Conservation (phyloP, 2,888 invertebrate species). For the Agrochola macilenta region DNA sequence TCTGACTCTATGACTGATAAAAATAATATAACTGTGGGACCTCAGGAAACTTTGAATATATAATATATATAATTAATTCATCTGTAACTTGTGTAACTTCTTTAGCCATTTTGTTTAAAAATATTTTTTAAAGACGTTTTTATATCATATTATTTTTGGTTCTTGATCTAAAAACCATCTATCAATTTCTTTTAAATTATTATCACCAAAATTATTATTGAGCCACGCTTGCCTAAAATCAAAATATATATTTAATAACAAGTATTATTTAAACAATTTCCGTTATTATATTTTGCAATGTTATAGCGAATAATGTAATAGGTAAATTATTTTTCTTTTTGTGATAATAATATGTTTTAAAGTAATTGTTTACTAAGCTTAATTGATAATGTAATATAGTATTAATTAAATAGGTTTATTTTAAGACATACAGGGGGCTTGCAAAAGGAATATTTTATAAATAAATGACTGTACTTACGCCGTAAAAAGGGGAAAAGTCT, state of each 20-base stretch:
- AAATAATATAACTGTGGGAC: slow-evolving; percentile 1
- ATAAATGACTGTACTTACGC: neutral
- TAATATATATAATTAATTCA: neutral
- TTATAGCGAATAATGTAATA: slow-evolving; percentile 44
- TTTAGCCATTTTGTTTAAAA: neutral
- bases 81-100: neutral
- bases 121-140: neutral
- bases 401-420: slow-evolving; percentile 39
- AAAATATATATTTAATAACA: slow-evolving; percentile 23
- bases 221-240: slow-evolving; percentile 54
- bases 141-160: neutral
- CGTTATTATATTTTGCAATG: slow-evolving; percentile 15
- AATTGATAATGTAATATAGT: slow-evolving; percentile 35
- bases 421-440: slow-evolving; percentile 14
- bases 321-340: slow-evolving; percentile 52
- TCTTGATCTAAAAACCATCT: neutral
- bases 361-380: slow-evolving; percentile 41
- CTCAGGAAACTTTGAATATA: neutral
- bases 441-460: slow-evolving; percentile 13
- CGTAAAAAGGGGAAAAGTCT: neutral
- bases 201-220: slow-evolving; percentile 14
- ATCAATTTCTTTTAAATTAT: slow-evolving; percentile 21
- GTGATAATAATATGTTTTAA: slow-evolving; percentile 25
- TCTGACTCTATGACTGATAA: slow-evolving; percentile 40
- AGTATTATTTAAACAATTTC: slow-evolving; percentile 60